Evolutionary conservation across 2,888 invertebrate genomes (phyloP), one percentile per base, ranked within the genome.

Genomic region (Mycalesis mineus): DNA sequence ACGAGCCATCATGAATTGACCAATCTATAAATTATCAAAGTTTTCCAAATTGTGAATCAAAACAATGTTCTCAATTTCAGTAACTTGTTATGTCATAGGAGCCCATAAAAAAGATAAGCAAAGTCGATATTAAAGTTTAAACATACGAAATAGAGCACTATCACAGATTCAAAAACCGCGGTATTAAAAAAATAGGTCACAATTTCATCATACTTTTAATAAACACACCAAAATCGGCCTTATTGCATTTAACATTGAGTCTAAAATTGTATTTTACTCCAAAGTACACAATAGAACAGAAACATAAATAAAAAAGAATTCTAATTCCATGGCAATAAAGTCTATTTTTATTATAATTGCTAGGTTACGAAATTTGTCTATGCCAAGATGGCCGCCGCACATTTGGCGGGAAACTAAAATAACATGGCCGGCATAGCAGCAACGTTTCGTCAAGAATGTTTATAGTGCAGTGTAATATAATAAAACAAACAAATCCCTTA

Each of bases 111-210:
- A 22, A 22, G 22, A 22, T 22, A 22, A 22, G 5, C 22, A 22
- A 22, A 22, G 5, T 22, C 2, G 5, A 22, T 22, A 22, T 4
- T 22, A 22, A n/a, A n/a, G n/a, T n/a, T n/a, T n/a, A n/a, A 22
- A 4, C 5, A 22, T 22, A 22, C 22, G 3, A 2, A 22, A 22
- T 22, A 22, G 22, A 22, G 22, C 14, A 7, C 39, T 14, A 42
- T 42, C 22, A 17, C n/a, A 6, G 41, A 6, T 22, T 11, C 8
- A 22, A 36, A 53, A 47, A 44, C 47, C 9, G 36, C 33, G 28
- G 55, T 57, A 57, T 48, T 44, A 50, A 52, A 60, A 53, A 63
- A 57, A 57, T 63, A 36, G 63, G 59, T 57, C 57, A 54, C 29
- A 13, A 8, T 6, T 15, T 37, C n/a, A 40, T 31, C 14, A 28